Evolutionary conservation across 2,113 vertebrate genomes (phyloP), one percentile per base, ranked within the genome.

Genomic region (Natator depressus): DNA sequence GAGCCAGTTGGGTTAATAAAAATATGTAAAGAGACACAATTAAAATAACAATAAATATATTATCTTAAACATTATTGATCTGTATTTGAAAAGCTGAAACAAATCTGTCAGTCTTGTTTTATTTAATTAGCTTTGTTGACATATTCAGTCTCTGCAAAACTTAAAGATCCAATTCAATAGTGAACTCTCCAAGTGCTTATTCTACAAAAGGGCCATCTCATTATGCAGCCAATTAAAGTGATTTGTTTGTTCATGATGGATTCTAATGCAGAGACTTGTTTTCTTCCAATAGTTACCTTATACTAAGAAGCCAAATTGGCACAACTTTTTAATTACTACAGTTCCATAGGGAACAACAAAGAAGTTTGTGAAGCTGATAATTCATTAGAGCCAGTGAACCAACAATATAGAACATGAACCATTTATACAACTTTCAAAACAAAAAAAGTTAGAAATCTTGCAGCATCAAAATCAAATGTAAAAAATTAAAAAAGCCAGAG

Each of bases 301-400:
- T 97, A 94, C 95, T 89, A 94, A 98, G 91, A 97, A 97, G 94
- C 94, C 96, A 98, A 98, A 98, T 97, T 97, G 97, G 96, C 95
- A 95, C 95, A 98, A 98, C 96, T 98, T 98, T 98, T 96, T 98
- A 98, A 98, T 98, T 98, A 97, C 96, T 91, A 93, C 94, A 47
- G 85, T 97, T 98, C 97, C 93, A 82, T 87, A 92, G 96, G 89
- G 93, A 95, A 95, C 96, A 93, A 96, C 95, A 98, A 97, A 97
- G 97, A 98, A 98, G 95, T 98, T 98, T 98, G 98, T 97, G 96
- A 97, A 95, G 95, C 93, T 96, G 97, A 93, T 97, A 98, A 95
- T 98, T 98, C 97, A 98, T 98, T 96, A 98, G 95, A 96, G 94
- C 91, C 94, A 94, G 95, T 86, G 94, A 95, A 83, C 13, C 53